Conservation (phyloP, 2,113 vertebrate species). For the Lepus americanus region DNA sequence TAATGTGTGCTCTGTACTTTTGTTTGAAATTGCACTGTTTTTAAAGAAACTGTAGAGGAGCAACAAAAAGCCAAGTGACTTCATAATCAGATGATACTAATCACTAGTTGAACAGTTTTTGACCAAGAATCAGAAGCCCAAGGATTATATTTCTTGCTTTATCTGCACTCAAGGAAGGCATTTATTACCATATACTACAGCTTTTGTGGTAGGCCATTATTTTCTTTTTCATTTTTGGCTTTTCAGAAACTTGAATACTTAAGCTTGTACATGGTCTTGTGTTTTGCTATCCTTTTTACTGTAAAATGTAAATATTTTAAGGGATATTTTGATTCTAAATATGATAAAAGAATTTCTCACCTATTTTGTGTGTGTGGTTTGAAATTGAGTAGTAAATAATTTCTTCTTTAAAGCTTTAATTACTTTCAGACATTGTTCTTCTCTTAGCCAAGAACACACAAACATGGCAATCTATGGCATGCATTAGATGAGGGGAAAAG, state of each 20-base stretch:
- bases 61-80: conserved; percentile 83
- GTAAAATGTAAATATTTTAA: conserved; percentile 95
- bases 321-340: conserved; percentile 94
- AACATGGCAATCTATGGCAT: not conserved
- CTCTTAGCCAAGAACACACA: not conserved
- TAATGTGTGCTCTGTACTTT: conserved; percentile 87
- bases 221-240: conserved; percentile 86
- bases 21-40: conserved; percentile 90
- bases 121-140: conserved; percentile 84
- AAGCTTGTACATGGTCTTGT: conserved; percentile 93
- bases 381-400: conserved; percentile 75
- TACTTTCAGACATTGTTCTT: conserved; percentile 56
- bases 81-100: conserved; percentile 81
- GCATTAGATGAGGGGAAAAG: not conserved
- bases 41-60: conserved; percentile 84
- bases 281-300: conserved; percentile 94
- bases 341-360: conserved; percentile 91
- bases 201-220: conserved; percentile 86
- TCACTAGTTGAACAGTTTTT: conserved; percentile 84
- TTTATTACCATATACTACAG: conserved; percentile 84
- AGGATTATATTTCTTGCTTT: conserved; percentile 85
- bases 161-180: conserved; percentile 84
- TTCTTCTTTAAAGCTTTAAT: conserved; percentile 70
- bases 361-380: conserved; percentile 90
- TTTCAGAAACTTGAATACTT: conserved; percentile 92